Base-by-base conservation (phyloP, 1,140 invertebrate genomes). In the Drosophila orosa region DNA sequence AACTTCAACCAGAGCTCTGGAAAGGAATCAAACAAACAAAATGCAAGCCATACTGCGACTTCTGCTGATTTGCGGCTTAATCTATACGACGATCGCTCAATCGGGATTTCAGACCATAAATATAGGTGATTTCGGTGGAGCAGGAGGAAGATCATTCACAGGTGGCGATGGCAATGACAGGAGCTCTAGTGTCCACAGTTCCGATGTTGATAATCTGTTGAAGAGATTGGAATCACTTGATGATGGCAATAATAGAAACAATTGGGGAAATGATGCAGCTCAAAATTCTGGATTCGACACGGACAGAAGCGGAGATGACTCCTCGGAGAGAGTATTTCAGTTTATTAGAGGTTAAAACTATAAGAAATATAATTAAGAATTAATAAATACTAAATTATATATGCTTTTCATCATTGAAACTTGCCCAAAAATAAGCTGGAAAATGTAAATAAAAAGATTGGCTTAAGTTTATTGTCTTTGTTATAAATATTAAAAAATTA, bases 31-130 rank as follows among this genome's bases (percentile, higher is more conserved):
- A n/a, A n/a, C n/a, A n/a, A n/a, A 45, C 2, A 24, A 44, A 61
- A 81, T 81, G 78, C 54, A 55, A 50, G 19, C 39, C 4, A 60
- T 33, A 24, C 22, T 77, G 5, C n/a, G 37, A 0, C 40, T 80
- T 8, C 10, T 80, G 24, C 3, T 80, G 25, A 47, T 80, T 7
- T 54, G 48, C 22, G 71, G 37, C 25, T 37, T 71, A n/a, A 55
- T 74, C 44, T 69, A 27, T 12, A 5, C 31, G 13, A 48, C 61
- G 37, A 57, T 63, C 7, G 55, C 47, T 17, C 37, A 48, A 15
- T 27, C 48, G 22, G 40, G 13, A 24, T 44, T 68, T 19, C 78
- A 80, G 33, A 37, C 1, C 10, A 80, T 75, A 22, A 47, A 60
- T 0, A 24, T 35, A 5, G 61, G 58, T 8, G 76, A 33, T 9